phyloP scores from a whole-genome alignment of 2,113 vertebrate genomes.

The Sinocyclocheilus maitianheensis region DNA sequence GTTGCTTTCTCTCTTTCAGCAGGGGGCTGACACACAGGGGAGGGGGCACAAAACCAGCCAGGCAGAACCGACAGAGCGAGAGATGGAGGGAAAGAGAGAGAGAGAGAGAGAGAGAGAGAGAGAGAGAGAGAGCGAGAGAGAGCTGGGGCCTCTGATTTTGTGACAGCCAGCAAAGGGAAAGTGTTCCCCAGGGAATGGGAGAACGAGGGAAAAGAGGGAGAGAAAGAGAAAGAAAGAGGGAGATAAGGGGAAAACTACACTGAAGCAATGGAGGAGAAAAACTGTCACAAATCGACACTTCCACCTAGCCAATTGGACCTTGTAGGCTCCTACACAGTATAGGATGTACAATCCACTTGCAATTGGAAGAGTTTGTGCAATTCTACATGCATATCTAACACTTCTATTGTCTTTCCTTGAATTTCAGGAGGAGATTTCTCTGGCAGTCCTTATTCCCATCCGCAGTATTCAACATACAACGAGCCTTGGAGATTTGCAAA shows the following conservation, averaged over 20 bases:
- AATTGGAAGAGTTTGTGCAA: background rate
- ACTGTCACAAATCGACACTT: constrained; percentile 61
- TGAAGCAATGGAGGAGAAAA: constrained; percentile 47
- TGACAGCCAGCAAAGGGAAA: constrained; percentile 94
- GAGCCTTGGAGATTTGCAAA: constrained; percentile 99
- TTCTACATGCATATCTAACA: background rate
- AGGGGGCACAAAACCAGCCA: constrained; percentile 88
- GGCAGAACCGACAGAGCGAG: constrained; percentile 98
- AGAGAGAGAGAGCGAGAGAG: constrained; percentile 72
- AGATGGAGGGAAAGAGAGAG: constrained; percentile 73
- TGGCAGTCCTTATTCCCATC: constrained; percentile 95
- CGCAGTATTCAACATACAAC: constrained; percentile 97
- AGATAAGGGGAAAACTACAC: constrained; percentile 53
- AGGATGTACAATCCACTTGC: background rate
- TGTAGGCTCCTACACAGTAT: constrained; percentile 26
- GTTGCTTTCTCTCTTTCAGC: constrained; percentile 79
- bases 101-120: constrained; percentile 87
- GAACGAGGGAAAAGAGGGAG: constrained; percentile 48
- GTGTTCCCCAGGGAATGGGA: constrained; percentile 81
- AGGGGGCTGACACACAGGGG: constrained; percentile 89
- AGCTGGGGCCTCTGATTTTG: constrained; percentile 91
- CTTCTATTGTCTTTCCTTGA: constrained; percentile 11
- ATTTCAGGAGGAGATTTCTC: constrained; percentile 93
- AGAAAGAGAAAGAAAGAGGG: constrained; percentile 49
- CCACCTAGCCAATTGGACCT: constrained; percentile 33